Conservation (phyloP, 2,888 invertebrate species). For the Acanthopleura granulata region DNA sequence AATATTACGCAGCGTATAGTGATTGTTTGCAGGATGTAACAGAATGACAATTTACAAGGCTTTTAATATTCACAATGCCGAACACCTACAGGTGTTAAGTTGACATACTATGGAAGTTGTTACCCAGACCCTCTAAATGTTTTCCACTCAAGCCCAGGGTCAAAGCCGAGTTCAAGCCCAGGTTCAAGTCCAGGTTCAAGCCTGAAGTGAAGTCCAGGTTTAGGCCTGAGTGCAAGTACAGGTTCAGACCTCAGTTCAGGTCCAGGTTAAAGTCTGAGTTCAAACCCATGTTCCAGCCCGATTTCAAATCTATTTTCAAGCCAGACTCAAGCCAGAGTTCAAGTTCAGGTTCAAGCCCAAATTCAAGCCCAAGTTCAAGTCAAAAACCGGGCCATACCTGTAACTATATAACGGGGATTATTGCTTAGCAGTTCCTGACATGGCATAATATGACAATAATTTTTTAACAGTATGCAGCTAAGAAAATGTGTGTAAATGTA, state of each 20-base stretch:
- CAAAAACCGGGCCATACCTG: background rate
- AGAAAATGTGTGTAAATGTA: no score
- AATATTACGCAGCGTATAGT: no score
- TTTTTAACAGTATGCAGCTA: no score
- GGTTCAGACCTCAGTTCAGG: conserved; percentile 22
- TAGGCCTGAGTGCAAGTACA: conserved; percentile 27
- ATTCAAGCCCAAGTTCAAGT: conserved; percentile 4
- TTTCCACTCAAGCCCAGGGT: conserved; percentile 8
- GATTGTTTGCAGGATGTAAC: no score
- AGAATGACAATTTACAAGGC: no score
- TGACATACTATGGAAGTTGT: no score
- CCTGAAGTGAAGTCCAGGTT: conserved; percentile 25
- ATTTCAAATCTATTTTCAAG: conserved; percentile 23
- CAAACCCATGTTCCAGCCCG: conserved; percentile 27
- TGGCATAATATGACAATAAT: no score
- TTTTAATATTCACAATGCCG: no score
- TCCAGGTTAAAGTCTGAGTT: conserved; percentile 27
- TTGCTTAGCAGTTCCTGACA: no score
- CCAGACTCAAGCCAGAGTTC: conserved; percentile 24
- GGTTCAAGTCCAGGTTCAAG: conserved; percentile 25
- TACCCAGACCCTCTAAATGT: no score
- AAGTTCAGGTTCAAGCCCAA: conserved; percentile 15
- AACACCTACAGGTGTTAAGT: no score
- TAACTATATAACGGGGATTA: no score
- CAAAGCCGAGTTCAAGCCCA: conserved; percentile 26